Percentiles rank a stretch among this genome's conserved stretches.
phyloP scores from a whole-genome alignment of 2,888 invertebrate genomes.

The Aethes cnicana region DNA sequence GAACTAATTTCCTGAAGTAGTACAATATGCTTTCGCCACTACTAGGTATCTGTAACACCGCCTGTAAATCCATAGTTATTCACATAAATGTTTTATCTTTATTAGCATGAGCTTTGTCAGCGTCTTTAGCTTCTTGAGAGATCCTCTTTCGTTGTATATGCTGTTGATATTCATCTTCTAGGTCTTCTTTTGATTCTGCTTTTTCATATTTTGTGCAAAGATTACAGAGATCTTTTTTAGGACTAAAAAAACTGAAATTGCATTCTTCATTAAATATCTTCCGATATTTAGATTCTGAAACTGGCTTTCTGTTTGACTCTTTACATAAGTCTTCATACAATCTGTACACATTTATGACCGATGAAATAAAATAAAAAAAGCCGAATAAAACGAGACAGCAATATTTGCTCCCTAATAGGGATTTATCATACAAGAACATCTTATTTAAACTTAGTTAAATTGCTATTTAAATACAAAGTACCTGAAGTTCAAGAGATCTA shows the following conservation, averaged over 20 bases:
- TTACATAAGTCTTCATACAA: conserved; percentile 10
- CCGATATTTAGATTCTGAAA: conserved; percentile 10
- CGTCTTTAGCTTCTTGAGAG: conserved; percentile 33
- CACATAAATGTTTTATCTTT: conserved; percentile 38
- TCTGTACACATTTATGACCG: conserved; percentile 2
- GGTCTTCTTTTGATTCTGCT: no score
- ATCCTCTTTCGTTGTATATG: conserved; percentile 37
- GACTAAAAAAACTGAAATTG: conserved; percentile 11
- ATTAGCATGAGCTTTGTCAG: conserved; percentile 34
- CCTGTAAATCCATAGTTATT: conserved; percentile 43
- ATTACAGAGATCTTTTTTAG: conserved; percentile 12
- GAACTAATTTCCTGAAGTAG: conserved; percentile 43
- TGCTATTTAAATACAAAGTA: not conserved
- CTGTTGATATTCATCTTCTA: conserved; percentile 33
- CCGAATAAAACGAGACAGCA: not conserved
- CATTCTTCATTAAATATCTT: conserved; percentile 10
- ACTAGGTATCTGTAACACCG: conserved; percentile 43
- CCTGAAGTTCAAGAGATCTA: not conserved
- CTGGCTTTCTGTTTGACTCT: conserved; percentile 4
- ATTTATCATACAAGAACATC: not conserved
- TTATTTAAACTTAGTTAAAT: not conserved
- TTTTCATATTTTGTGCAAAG: conserved; percentile 7
- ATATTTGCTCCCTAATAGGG: not conserved
- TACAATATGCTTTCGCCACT: conserved; percentile 43
- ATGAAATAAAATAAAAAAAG: conserved; percentile 2